Percentiles rank a stretch among this genome's conserved stretches.
Conservation (phyloP, 92 coral and sea anemone species). For the Plumapathes pennacea region DNA sequence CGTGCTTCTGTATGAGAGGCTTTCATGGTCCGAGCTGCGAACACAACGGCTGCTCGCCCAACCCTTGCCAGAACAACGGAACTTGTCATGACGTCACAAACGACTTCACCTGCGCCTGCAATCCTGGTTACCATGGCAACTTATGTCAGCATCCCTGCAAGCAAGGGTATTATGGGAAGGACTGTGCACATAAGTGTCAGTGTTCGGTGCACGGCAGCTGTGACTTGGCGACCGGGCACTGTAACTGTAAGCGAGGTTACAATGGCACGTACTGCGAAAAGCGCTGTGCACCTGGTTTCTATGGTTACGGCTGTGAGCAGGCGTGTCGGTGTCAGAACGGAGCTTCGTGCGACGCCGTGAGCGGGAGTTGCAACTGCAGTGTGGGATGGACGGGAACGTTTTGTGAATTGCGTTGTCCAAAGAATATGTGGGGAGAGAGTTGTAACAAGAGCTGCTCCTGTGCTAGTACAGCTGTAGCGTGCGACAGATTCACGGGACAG, state of each 20-base stretch:
- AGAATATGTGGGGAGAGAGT: slow-evolving; percentile 75
- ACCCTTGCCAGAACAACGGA: slow-evolving; percentile 85
- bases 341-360: slow-evolving; percentile 59
- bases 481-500: slow-evolving; percentile 76
- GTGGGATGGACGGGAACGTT: slow-evolving; percentile 83
- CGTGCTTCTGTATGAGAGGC: slow-evolving; percentile 77
- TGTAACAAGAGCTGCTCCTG: slow-evolving; percentile 70
- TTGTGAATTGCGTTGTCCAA: slow-evolving; percentile 79
- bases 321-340: slow-evolving; percentile 78
- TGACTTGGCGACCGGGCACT: slow-evolving; percentile 70
- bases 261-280: slow-evolving; percentile 62
- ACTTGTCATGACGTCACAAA: slow-evolving; percentile 39
- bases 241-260: slow-evolving; percentile 77
- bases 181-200: slow-evolving; percentile 66
- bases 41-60: slow-evolving; percentile 82
- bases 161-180: slow-evolving; percentile 76
- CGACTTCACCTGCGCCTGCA: slow-evolving; percentile 62
- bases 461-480: slow-evolving; percentile 59
- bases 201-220: slow-evolving; percentile 79
- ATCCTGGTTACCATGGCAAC: slow-evolving; percentile 77
- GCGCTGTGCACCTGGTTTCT: slow-evolving; percentile 70
- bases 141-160: slow-evolving; percentile 83
- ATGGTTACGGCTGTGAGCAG: slow-evolving; percentile 85
- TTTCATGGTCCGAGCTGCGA: slow-evolving; percentile 96
- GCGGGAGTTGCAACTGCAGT: slow-evolving; percentile 80